Conservation (phyloP, 2,113 vertebrate species). For the Indri indri region DNA sequence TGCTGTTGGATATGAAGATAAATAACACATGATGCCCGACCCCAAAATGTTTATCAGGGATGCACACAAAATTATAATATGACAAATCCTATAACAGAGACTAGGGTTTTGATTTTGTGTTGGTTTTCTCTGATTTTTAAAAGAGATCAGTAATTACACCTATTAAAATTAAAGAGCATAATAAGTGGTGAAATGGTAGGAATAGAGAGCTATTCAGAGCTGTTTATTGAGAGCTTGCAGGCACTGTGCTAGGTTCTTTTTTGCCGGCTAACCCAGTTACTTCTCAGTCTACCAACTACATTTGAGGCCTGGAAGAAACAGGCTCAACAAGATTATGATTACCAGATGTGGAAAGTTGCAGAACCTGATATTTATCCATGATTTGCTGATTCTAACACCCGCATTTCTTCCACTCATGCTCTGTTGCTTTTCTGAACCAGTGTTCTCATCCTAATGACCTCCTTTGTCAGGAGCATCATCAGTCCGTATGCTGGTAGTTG, state of each 20-base stretch:
- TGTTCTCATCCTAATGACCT: not conserved
- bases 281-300: not conserved
- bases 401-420: not conserved
- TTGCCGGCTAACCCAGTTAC: not conserved
- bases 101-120: not conserved
- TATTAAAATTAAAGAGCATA: not conserved
- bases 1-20: not conserved
- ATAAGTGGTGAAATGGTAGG: no score
- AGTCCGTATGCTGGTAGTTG: not conserved
- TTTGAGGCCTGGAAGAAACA: not conserved
- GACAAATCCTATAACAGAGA: not conserved
- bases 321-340: not conserved
- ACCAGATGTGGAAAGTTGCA: no score
- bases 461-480: not conserved
- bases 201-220: no score
- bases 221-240: not conserved
- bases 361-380: not conserved
- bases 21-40: not conserved
- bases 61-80: not conserved
- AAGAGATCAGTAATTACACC: not conserved
- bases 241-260: not conserved
- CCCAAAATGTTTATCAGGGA: not conserved
- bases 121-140: constrained; percentile 20
- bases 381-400: not conserved
- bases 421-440: not conserved